A percentile compares a stretch with the other conserved stretches of the same genome.
Evolutionary conservation across 2,113 vertebrate genomes (phyloP).

Genomic region (Cariama cristata): DNA sequence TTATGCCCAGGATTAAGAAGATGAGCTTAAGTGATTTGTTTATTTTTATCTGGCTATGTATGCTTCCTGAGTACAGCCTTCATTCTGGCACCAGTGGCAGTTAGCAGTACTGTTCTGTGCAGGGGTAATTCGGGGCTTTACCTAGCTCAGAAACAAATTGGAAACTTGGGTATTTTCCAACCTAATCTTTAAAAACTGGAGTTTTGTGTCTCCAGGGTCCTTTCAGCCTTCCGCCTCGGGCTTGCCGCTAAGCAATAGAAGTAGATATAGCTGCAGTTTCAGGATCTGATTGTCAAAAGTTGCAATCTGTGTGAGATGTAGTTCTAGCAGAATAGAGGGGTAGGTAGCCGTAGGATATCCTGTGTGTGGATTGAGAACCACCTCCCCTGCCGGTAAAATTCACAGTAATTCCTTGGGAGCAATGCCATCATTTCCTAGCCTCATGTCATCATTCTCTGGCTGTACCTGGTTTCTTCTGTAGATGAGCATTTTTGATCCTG

Average conservation of each 20-base stretch:
- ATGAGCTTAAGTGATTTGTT: constrained; percentile 41
- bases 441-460: accelerated
- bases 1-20: constrained; percentile 2
- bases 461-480: neutral
- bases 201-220: neutral
- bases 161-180: neutral
- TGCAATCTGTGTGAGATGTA: accelerated
- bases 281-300: neutral
- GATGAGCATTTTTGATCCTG: neutral
- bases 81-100: neutral
- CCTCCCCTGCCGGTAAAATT: neutral
- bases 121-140: neutral
- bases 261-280: neutral
- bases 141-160: neutral
- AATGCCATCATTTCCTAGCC: neutral
- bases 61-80: neutral
- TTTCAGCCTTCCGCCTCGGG: neutral
- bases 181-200: neutral
- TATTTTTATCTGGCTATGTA: constrained; percentile 25
- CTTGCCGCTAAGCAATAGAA: neutral
- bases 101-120: neutral
- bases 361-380: neutral
- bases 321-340: neutral
- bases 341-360: neutral
- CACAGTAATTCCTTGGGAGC: neutral